phyloP scores from a whole-genome alignment of 2,797 vertebrate genomes.

The Ptychobarbus kaznakovi region DNA sequence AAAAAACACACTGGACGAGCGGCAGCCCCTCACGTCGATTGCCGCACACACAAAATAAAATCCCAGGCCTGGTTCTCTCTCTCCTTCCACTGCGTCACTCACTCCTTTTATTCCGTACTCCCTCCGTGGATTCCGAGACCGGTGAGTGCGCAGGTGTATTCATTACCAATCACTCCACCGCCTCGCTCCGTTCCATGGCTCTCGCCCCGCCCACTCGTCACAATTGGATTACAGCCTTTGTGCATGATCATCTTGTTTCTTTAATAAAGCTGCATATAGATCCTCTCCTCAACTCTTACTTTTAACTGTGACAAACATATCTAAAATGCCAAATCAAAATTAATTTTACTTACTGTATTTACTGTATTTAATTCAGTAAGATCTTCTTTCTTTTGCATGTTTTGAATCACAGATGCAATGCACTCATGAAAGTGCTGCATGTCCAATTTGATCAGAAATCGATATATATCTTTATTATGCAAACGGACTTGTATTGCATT shows the following conservation, averaged over 20 bases:
- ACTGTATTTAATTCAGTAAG: not conserved
- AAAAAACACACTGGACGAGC: too few relatives aligned
- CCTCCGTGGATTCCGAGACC: too few relatives aligned
- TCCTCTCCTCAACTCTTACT: not conserved
- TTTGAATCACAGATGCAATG: not conserved
- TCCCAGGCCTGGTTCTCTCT: too few relatives aligned
- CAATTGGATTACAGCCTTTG: not conserved
- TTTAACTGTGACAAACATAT: not conserved
- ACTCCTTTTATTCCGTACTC: too few relatives aligned
- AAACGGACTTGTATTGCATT: slow-evolving; percentile 51
- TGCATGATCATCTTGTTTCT: not conserved
- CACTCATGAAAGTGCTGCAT: slow-evolving; percentile 34
- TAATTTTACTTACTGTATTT: not conserved
- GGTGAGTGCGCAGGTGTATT: too few relatives aligned
- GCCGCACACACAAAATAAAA: too few relatives aligned
- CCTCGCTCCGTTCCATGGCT: too few relatives aligned
- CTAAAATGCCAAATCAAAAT: not conserved
- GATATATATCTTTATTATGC: slow-evolving; percentile 40
- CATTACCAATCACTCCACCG: too few relatives aligned
- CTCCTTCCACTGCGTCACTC: too few relatives aligned
- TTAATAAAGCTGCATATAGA: not conserved
- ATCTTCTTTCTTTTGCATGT: slow-evolving; percentile 23
- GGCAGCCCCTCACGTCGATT: too few relatives aligned
- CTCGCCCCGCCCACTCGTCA: too few relatives aligned
- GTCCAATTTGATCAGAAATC: slow-evolving; percentile 21